A percentile compares a stretch with the other conserved stretches of the same genome.
phyloP scores from a whole-genome alignment of 2,888 invertebrate genomes.

The Mimumesa dahlbomi region DNA sequence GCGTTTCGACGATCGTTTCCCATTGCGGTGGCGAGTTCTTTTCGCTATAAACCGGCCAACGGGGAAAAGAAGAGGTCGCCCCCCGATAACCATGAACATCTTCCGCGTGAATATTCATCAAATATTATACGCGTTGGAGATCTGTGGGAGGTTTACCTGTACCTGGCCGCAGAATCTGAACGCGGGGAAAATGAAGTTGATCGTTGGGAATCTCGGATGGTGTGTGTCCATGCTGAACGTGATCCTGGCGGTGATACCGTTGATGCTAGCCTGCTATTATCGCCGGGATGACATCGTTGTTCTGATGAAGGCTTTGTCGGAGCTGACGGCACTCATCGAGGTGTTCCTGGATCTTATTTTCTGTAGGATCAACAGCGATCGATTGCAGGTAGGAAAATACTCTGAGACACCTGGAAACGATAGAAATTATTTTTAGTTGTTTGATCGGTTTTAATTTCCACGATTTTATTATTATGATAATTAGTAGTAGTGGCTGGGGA shows the following conservation, averaged over 20 bases:
- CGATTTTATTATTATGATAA: no score
- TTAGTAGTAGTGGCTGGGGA: no score
- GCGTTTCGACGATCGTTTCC: no score
- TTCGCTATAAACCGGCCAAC: no score
- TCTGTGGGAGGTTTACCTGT: constrained; percentile 56
- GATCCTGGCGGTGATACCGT: constrained; percentile 51
- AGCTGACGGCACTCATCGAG: constrained; percentile 63
- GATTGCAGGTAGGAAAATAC: constrained; percentile 69
- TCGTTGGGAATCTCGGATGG: constrained; percentile 57
- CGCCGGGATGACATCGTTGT: constrained; percentile 51
- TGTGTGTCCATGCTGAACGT: constrained; percentile 55
- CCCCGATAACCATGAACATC: no score
- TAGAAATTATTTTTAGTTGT: no score
- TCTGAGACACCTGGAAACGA: no score
- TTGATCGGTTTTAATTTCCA: no score
- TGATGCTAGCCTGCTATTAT: constrained; percentile 57
- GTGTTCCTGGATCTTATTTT: constrained; percentile 64
- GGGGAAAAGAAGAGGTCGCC: no score
- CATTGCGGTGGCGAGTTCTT: no score
- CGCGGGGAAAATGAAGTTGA: constrained; percentile 4
- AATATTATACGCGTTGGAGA: constrained; percentile 11
- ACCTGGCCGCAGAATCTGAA: constrained; percentile 62
- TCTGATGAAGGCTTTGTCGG: constrained; percentile 64
- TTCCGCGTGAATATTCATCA: neutral
- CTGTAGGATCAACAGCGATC: constrained; percentile 55